Evolutionary conservation across 1,140 invertebrate species (phyloP), one percentile per base, ranked within the genome.

Genomic region (Atta colombica): DNA sequence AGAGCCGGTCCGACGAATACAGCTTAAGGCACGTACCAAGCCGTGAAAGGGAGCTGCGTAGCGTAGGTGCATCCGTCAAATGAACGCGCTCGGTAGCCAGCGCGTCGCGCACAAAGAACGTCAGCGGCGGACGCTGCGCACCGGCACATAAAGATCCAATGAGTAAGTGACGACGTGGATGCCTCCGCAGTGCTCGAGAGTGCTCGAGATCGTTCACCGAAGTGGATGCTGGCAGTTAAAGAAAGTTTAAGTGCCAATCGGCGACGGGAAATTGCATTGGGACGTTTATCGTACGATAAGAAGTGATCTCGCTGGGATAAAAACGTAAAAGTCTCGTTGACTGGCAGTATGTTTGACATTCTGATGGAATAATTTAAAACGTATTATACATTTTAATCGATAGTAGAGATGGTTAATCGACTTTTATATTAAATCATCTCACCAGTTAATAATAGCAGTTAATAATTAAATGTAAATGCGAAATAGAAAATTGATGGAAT

Each of bases 11-110:
- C 80, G 77, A 39, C 87, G 77, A 88, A 87, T 77, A 77, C 71
- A 85, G 90, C 91, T 93, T 68, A 66, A 85, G 91, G 86, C 88
- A 90, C 86, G 88, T 90, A 89, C 87, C 80, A 49, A 63, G 21
- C 28, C 77, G 61, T 89, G 86, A 91, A 88, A 91, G 65, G 85
- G 35, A 72, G 61, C 25, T 21, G 69, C 71, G 49, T 72, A 58
- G 61, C 58, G 78, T 72, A 28, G 74, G 89, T 88, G 82, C 82
- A 90, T 91, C 81, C 89, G 88, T 80, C 87, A 85, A 85, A 87
- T 68, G 63, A 53, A 87, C 74, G 61, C 72, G 60, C 82, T 78
- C 74, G 31, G 60, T 49, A 39, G 25, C 61, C 74, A 77, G 58
- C 55, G 65, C 55, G 51, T 53, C 66, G 80, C 53, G 68, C 80